These are phyloP conservation scores for Phylloscopus whistleri DNA, from an alignment of 2,113 vertebrate species.

Conservation along the genomic window DNA sequence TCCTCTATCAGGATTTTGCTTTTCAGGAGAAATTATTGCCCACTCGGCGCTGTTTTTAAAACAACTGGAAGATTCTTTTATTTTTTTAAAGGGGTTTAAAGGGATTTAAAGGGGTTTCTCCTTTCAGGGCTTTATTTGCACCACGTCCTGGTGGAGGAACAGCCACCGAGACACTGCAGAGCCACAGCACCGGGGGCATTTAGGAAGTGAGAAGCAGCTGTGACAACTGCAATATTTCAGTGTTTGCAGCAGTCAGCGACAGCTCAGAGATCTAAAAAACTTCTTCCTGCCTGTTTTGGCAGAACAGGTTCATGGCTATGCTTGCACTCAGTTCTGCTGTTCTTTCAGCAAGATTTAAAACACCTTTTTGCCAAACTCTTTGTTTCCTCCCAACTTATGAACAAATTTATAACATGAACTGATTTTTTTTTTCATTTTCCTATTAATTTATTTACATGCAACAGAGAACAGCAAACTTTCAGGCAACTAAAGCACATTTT, in stretches of 20 bases:
- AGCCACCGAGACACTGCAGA: not conserved
- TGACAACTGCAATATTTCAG: not conserved
- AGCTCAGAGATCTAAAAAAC: not conserved
- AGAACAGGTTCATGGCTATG: not conserved
- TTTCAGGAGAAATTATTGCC: not conserved
- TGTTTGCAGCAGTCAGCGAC: not conserved
- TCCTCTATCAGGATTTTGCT: not conserved
- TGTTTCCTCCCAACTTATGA: slow-evolving; percentile 2
- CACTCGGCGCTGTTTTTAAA: not conserved
- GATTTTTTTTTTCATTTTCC: not conserved
- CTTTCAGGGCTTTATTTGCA: not conserved
- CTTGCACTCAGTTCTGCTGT: not conserved
- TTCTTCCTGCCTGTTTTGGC: not conserved
- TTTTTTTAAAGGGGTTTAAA: too few relatives aligned
- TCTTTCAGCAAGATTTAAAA: not conserved
- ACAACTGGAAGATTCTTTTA: not conserved
- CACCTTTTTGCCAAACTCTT: not conserved
- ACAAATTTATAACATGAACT: too few relatives aligned
- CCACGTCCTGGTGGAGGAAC: not conserved
- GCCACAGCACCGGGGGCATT: not conserved
- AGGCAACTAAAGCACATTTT: not conserved
- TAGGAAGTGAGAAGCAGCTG: not conserved
- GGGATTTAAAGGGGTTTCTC: not conserved
- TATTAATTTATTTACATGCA: not conserved
- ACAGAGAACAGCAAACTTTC: not conserved